phyloP scores from a whole-genome alignment of 2,888 invertebrate genomes.

The Orchesellides sinensis region DNA sequence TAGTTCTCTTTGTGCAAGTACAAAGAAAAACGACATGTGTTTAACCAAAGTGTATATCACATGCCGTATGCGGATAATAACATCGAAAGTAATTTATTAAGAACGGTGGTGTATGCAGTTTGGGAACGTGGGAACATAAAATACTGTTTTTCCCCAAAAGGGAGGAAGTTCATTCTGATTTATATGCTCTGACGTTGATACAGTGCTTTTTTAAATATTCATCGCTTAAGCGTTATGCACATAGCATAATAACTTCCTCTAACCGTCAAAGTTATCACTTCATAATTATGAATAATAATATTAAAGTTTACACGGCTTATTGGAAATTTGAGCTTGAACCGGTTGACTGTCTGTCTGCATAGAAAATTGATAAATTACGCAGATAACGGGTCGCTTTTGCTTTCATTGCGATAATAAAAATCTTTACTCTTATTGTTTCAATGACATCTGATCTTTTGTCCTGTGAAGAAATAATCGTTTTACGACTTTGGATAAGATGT shows the following conservation, averaged over 20 bases:
- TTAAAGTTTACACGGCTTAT: slow-evolving; percentile 26
- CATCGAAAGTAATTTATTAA: slow-evolving; percentile 34
- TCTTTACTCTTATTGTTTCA: slow-evolving; percentile 20
- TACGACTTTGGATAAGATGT: slow-evolving; percentile 45
- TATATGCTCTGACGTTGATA: slow-evolving; percentile 18
- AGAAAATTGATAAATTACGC: slow-evolving; percentile 21
- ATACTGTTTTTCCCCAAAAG: slow-evolving; percentile 40
- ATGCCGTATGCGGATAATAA: not conserved
- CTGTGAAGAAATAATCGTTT: slow-evolving; percentile 6
- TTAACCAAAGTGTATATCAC: not conserved
- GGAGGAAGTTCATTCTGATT: slow-evolving; percentile 45
- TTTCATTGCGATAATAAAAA: slow-evolving; percentile 46
- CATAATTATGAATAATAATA: slow-evolving; percentile 42
- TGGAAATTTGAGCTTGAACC: not conserved
- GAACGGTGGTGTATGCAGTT: slow-evolving; percentile 28
- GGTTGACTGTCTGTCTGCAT: not conserved
- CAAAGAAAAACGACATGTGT: slow-evolving; percentile 21
- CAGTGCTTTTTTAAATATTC: slow-evolving; percentile 11
- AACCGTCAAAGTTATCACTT: slow-evolving; percentile 43
- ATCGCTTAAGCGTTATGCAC: slow-evolving; percentile 30
- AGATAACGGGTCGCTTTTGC: slow-evolving; percentile 58
- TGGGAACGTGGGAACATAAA: slow-evolving; percentile 59
- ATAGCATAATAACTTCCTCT: slow-evolving; percentile 53
- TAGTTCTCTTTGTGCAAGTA: not conserved
- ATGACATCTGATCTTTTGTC: slow-evolving; percentile 36